Evolutionary conservation across 2,113 vertebrate genomes (phyloP).

Genomic region (Butastur rufipennis): DNA sequence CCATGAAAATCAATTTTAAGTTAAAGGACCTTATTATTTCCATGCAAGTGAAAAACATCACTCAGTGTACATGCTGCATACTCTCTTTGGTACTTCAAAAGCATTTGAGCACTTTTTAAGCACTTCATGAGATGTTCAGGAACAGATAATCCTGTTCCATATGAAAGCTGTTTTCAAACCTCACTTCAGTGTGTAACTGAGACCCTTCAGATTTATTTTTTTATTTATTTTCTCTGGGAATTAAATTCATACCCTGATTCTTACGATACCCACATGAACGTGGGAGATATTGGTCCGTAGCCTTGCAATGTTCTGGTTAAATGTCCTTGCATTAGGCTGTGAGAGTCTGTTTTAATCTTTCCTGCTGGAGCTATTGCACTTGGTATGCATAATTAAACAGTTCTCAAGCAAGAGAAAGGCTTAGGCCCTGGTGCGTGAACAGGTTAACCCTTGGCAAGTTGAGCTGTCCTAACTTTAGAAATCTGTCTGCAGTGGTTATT

Average conservation of each 20-base stretch:
- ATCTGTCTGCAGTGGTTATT: neutral
- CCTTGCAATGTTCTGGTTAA: neutral
- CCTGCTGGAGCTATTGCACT: conserved; percentile 26
- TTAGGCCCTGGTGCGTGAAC: neutral
- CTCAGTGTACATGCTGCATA: neutral
- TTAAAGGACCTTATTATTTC: neutral
- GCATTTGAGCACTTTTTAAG: neutral
- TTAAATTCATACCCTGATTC: neutral
- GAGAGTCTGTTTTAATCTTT: conserved; percentile 6
- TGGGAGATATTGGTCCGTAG: neutral
- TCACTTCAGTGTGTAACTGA: neutral
- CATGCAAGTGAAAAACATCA: neutral
- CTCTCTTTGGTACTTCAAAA: neutral
- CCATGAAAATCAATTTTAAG: neutral
- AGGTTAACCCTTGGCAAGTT: conserved; percentile 20
- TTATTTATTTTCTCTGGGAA: neutral
- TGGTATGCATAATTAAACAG: conserved; percentile 48
- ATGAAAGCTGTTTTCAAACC: neutral
- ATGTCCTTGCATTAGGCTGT: neutral
- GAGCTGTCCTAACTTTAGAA: neutral
- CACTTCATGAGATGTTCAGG: neutral
- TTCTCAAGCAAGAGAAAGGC: conserved; percentile 16
- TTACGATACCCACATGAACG: fast-evolving
- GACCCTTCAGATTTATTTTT: neutral
- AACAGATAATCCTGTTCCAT: neutral